Evolutionary conservation across 2,888 invertebrate genomes (phyloP).

Genomic region (Parnassius smintheus): DNA sequence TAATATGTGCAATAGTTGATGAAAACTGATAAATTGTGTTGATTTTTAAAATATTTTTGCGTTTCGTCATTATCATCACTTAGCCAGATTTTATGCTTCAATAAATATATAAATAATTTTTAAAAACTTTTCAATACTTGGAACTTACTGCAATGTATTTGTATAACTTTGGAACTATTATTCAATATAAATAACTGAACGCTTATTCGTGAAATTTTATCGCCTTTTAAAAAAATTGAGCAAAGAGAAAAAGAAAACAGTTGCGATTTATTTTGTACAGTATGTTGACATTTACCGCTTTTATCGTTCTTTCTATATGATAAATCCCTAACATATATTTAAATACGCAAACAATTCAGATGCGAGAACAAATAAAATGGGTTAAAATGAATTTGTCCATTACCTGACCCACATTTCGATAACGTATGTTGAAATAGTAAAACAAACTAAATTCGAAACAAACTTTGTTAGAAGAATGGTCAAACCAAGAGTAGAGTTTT

Average conservation of each 20-base stretch:
- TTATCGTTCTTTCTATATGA: constrained; percentile 75
- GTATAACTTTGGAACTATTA: too few species aligned
- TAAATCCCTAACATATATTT: constrained; percentile 77
- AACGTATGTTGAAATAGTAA: constrained; percentile 6
- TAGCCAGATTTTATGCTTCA: too few species aligned
- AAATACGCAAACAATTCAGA: constrained; percentile 74
- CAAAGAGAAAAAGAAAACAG: constrained; percentile 55
- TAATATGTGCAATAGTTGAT: too few species aligned
- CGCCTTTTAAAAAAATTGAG: constrained; percentile 37
- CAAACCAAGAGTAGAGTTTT: too few species aligned
- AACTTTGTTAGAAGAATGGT: too few species aligned
- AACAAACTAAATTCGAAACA: not conserved
- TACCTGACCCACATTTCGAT: constrained; percentile 16
- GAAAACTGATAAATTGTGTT: too few species aligned
- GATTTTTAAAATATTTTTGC: too few species aligned
- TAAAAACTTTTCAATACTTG: too few species aligned
- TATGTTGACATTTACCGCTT: constrained; percentile 76
- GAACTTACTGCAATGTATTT: too few species aligned
- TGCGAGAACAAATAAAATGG: constrained; percentile 51
- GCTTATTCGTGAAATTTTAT: constrained; percentile 31
- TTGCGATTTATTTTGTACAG: constrained; percentile 73
- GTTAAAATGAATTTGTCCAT: constrained; percentile 29
- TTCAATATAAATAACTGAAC: too few species aligned
- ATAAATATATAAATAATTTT: too few species aligned
- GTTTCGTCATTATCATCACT: too few species aligned